Percentiles rank a stretch among this genome's conserved stretches.
Conservation (phyloP, 1,140 invertebrate species). For the Watersipora subatra region DNA sequence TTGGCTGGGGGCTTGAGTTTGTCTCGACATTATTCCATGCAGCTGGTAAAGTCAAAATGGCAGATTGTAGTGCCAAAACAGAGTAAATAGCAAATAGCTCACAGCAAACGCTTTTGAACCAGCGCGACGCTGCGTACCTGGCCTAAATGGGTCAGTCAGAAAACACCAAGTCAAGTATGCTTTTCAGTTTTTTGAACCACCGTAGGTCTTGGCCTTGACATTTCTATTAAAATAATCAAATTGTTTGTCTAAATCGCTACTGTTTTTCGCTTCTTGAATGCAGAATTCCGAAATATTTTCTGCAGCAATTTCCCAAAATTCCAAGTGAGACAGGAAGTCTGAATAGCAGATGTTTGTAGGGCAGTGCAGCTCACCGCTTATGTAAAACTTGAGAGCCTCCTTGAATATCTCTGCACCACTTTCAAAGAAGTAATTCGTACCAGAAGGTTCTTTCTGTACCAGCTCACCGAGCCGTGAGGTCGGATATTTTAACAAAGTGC, state of each 20-base stretch:
- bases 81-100: background rate
- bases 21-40: background rate
- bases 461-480: background rate
- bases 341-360: background rate
- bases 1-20: no score
- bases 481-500: background rate
- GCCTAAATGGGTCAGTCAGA: background rate
- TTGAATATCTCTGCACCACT: background rate
- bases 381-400: background rate
- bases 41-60: background rate
- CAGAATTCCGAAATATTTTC: background rate
- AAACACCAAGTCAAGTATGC: background rate
- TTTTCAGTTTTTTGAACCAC: background rate
- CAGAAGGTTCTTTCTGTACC: background rate
- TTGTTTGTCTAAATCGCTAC: background rate
- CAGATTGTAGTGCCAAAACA: background rate
- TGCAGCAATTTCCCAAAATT: background rate
- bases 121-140: background rate
- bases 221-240: background rate
- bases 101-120: background rate
- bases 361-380: background rate
- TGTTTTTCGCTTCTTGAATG: background rate
- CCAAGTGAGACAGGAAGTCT: background rate
- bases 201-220: background rate
- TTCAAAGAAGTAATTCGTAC: background rate